Evolutionary conservation across 2,113 vertebrate genomes (phyloP), one percentile per base, ranked within the genome.

Genomic region (Malurus cyaneus): DNA sequence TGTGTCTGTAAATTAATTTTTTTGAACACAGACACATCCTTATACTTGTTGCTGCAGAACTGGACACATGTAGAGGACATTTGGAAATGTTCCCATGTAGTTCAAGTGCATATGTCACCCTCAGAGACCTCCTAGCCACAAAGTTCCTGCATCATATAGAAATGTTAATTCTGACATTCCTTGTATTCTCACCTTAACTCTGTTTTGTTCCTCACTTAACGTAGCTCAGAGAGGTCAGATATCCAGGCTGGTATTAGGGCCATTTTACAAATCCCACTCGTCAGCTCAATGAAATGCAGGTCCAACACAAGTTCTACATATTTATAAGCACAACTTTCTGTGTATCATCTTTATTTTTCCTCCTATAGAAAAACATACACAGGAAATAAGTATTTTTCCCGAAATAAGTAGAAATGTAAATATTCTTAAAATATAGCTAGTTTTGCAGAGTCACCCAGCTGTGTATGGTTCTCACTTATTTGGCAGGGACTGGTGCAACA

Each of bases 391-490:
- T 42, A 2, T 49, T 86, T 76, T 57, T 80, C 39, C 31, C 86
- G 25, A 90, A 86, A 92, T 65, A 80, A 77, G 31, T 56, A 64
- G 67, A 80, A 88, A 60, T 7, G 0, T 41, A 66, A 50, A 70
- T 80, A 19, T 16, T 73, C 18, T 65, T 20, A 74, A 76, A 87
- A 53, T 84, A 59, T 7, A 65, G 49, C 69, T 65, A 84, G 67
- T 76, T 86, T 82, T 76, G 41, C 57, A 34, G 49, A 79, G 80
- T 64, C 47, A 64, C 41, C 57, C 56, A 57, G 32, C n/a, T 52
- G 12, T 84, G 65, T 88, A 88, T 76, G 44, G 41, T 64, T 93
- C 59, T 93, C 39, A 95, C 74, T 69, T 91, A 73, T 73, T 94
- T 95, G 76, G 59, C 71, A 86, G 86, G 21, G 90, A 80, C 34